A percentile compares a stretch with the other conserved stretches of the same genome.
Evolutionary conservation across 2,797 vertebrate genomes (phyloP).

Genomic region (Sebastes dallii): DNA sequence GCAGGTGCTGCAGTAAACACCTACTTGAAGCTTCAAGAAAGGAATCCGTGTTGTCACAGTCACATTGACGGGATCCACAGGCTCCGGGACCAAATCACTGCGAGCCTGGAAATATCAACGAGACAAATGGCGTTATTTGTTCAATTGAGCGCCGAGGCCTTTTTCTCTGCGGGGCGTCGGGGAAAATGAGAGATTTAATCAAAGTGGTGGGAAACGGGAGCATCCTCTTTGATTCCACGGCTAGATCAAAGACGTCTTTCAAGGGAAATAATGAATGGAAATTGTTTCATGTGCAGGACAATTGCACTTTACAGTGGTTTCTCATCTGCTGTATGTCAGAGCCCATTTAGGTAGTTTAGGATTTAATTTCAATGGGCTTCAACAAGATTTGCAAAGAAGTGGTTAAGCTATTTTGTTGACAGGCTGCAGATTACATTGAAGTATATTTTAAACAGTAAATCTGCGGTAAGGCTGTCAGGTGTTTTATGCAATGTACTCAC

Average conservation of each 20-base stretch:
- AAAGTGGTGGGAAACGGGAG: constrained; percentile 2
- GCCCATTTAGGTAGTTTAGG: constrained; percentile 3
- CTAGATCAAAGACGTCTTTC: constrained; percentile 34
- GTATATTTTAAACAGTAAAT: not conserved
- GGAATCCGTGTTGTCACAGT: constrained; percentile 65
- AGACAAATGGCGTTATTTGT: constrained; percentile 50
- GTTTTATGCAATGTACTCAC: constrained; percentile 58
- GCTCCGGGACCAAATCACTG: constrained; percentile 38
- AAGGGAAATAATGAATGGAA: constrained; percentile 26
- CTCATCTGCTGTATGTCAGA: not conserved
- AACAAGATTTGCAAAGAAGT: not conserved
- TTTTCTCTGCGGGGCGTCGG: constrained; percentile 11
- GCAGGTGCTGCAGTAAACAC: constrained; percentile 1
- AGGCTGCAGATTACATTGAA: not conserved
- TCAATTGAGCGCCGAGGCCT: not conserved
- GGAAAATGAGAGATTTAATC: constrained; percentile 41
- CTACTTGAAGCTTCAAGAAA: constrained; percentile 78
- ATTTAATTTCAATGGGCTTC: not conserved
- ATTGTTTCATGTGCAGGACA: not conserved
- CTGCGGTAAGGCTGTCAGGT: not conserved
- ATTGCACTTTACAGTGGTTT: not conserved
- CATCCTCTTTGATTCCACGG: constrained; percentile 19
- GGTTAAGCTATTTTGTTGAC: not conserved
- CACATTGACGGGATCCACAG: constrained; percentile 57
- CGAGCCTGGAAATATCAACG: constrained; percentile 62